phyloP scores from a whole-genome alignment of 2,797 vertebrate genomes.

The Linurgus olivaceus region DNA sequence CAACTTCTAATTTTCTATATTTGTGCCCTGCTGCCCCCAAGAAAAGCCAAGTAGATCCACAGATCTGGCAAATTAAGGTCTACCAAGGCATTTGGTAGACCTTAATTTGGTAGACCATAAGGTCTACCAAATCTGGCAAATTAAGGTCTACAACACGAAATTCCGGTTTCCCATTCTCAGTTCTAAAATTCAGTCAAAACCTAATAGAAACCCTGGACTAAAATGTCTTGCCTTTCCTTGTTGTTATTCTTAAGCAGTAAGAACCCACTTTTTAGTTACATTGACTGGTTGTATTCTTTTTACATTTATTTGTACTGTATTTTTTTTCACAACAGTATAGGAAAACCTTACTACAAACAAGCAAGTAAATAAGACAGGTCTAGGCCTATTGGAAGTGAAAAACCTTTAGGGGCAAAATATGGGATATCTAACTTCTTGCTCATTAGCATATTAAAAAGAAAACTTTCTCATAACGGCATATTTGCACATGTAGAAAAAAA shows the following conservation, averaged over 20 bases:
- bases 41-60: background rate
- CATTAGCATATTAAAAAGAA: background rate
- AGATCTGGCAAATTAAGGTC: background rate
- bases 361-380: background rate
- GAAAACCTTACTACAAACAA: background rate
- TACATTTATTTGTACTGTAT: background rate
- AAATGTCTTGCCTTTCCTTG: background rate
- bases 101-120: no score
- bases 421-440: background rate
- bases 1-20: background rate
- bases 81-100: background rate
- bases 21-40: rapidly evolving
- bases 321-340: background rate
- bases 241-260: background rate
- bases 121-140: no score
- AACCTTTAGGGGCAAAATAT: background rate
- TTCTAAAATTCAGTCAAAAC: background rate
- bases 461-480: background rate
- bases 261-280: background rate
- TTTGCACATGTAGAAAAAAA: background rate
- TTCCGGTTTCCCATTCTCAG: background rate
- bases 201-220: background rate
- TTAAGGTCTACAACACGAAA: background rate
- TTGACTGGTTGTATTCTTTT: background rate
- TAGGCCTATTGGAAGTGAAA: background rate